Conservation (phyloP, 2,113 vertebrate genomes). For the Oncorhynchus keta region DNA sequence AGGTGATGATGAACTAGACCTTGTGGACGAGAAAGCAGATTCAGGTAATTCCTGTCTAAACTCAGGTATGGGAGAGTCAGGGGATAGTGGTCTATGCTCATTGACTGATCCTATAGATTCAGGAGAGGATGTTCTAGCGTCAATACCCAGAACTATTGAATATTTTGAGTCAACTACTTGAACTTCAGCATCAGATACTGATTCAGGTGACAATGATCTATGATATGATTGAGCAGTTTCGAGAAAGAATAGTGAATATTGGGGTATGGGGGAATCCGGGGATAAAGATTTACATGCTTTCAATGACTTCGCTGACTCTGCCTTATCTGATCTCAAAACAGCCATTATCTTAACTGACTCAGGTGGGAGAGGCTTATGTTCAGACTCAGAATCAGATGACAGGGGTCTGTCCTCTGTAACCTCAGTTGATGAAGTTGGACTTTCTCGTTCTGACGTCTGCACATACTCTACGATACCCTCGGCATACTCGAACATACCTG, state of each 20-base stretch:
- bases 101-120: constrained; percentile 49
- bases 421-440: constrained; percentile 8
- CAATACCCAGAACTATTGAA: not conserved
- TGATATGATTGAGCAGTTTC: not conserved
- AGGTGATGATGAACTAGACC: constrained; percentile 53
- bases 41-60: constrained; percentile 21
- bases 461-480: not conserved
- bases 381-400: constrained; percentile 16
- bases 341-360: constrained; percentile 2
- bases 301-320: constrained; percentile 14
- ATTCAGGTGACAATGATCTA: not conserved
- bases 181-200: not conserved
- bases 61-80: constrained; percentile 58
- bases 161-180: constrained; percentile 9
- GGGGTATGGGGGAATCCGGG: constrained; percentile 35
- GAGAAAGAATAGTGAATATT: constrained; percentile 6
- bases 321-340: constrained; percentile 13
- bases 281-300: constrained; percentile 29
- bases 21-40: constrained; percentile 17
- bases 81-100: constrained; percentile 36
- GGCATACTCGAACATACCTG: constrained; percentile 22
- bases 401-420: constrained; percentile 8
- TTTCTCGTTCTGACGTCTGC: not conserved
- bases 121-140: constrained; percentile 35
- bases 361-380: constrained; percentile 35